Percentiles rank a stretch among this genome's conserved stretches.
Evolutionary conservation across 2,797 vertebrate species (phyloP).

Genomic region (Melanotaenia pygmaea): DNA sequence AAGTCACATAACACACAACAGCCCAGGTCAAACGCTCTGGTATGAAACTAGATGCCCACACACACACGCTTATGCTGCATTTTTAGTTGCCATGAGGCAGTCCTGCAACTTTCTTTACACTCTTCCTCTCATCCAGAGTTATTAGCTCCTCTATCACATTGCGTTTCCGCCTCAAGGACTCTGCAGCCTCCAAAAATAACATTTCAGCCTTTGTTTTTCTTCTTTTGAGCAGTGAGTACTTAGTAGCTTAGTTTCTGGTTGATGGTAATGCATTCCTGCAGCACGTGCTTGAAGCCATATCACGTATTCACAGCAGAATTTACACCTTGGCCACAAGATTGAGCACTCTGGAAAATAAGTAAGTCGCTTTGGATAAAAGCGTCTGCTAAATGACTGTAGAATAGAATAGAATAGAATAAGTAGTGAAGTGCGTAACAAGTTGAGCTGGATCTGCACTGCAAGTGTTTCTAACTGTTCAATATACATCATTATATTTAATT

Average conservation of each 20-base stretch:
- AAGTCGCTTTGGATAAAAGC: no score
- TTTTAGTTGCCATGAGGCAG: neutral
- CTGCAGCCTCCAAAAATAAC: neutral
- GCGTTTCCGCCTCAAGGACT: neutral
- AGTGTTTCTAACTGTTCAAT: neutral
- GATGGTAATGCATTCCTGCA: neutral
- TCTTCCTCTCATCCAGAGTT: neutral
- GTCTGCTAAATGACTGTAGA: no score
- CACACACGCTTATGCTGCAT: conserved; percentile 19
- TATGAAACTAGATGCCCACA: neutral
- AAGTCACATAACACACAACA: neutral
- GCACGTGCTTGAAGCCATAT: neutral
- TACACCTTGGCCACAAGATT: neutral
- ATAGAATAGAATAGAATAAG: no score
- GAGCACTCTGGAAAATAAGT: neutral
- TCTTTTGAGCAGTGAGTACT: neutral
- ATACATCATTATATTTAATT: neutral
- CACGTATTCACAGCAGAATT: conserved; percentile 3
- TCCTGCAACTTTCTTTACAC: neutral
- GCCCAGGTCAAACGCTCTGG: neutral
- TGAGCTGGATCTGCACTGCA: neutral
- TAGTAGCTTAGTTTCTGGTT: neutral
- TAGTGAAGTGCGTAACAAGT: neutral
- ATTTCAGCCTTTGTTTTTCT: neutral
- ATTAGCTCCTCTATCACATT: neutral